phyloP scores from a whole-genome alignment of 1,140 invertebrate species.

The Drosophila ironensis region DNA sequence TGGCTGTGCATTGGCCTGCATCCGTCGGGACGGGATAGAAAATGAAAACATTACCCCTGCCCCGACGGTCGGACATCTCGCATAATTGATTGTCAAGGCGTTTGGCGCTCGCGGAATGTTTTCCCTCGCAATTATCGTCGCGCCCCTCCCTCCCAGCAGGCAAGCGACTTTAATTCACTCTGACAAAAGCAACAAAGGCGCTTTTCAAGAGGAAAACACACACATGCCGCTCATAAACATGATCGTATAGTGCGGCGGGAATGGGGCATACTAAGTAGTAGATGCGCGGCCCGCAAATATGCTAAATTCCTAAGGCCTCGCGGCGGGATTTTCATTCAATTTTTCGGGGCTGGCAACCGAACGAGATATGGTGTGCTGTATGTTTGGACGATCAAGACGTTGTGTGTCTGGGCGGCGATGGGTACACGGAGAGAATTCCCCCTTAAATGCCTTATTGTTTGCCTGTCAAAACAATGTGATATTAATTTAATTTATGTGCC shows the following conservation, averaged over 20 bases:
- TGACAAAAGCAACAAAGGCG: constrained; percentile 64
- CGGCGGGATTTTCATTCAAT: constrained; percentile 65
- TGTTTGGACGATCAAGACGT: constrained; percentile 18
- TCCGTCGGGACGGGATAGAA: background rate
- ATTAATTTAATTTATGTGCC: background rate
- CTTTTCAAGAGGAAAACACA: constrained; percentile 7
- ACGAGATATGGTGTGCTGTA: too few relatives aligned
- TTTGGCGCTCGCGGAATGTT: constrained; percentile 46
- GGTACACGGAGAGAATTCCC: constrained; percentile 22
- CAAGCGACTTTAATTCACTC: constrained; percentile 47
- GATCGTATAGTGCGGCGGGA: background rate
- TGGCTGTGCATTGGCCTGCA: constrained; percentile 43
- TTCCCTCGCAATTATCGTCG: constrained; percentile 61
- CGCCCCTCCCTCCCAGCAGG: constrained; percentile 27
- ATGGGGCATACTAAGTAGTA: constrained; percentile 27
- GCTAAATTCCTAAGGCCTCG: constrained; percentile 67
- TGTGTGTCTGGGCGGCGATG: constrained; percentile 22
- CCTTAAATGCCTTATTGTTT: constrained; percentile 8
- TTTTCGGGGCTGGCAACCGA: constrained; percentile 48
- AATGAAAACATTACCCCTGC: constrained; percentile 18
- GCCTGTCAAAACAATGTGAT: background rate
- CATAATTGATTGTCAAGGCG: constrained; percentile 77
- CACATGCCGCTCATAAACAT: constrained; percentile 26
- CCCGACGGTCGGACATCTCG: constrained; percentile 23
- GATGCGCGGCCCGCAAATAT: constrained; percentile 57